Percentiles rank a stretch among this genome's conserved stretches.
phyloP scores from a whole-genome alignment of 2,888 invertebrate genomes.

The Nomada fabriciana region DNA sequence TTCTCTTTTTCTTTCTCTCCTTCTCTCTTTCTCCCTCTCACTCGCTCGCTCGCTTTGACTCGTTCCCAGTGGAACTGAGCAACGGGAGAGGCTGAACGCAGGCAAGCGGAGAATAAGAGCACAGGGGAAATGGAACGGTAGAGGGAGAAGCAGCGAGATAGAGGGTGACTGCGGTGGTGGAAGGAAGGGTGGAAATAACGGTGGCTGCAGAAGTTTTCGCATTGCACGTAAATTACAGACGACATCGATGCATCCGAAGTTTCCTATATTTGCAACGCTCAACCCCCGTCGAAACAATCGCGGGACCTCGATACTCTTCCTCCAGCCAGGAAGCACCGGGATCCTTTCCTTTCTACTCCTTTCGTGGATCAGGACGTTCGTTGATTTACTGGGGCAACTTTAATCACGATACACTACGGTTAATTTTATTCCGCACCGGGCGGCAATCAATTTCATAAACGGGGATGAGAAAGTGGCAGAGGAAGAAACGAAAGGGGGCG shows the following conservation, averaged over 20 bases:
- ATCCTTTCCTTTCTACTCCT: neutral
- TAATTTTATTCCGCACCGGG: conserved; percentile 46
- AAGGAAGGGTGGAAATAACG: conserved; percentile 45
- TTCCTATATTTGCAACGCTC: conserved; percentile 54
- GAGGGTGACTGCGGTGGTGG: neutral
- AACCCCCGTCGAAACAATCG: conserved; percentile 53
- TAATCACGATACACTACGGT: conserved; percentile 47
- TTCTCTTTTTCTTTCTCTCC: neutral
- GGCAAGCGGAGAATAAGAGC: conserved; percentile 24
- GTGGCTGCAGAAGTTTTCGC: conserved; percentile 60
- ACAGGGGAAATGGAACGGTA: conserved; percentile 21
- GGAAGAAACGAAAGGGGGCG: neutral
- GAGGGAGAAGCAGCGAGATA: conserved; percentile 25
- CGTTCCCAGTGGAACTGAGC: conserved; percentile 16
- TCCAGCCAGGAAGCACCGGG: neutral
- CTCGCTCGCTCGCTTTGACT: neutral
- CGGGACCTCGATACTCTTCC: conserved; percentile 26
- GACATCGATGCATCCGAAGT: conserved; percentile 63
- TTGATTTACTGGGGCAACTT: conserved; percentile 55
- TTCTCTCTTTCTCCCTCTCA: neutral
- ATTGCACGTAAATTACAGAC: conserved; percentile 61
- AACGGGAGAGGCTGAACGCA: conserved; percentile 25
- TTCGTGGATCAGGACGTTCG: conserved; percentile 16
- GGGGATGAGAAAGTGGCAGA: neutral
- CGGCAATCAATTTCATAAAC: conserved; percentile 48